Conservation (phyloP, 2,113 vertebrate species). For the Coptodon rendalli region DNA sequence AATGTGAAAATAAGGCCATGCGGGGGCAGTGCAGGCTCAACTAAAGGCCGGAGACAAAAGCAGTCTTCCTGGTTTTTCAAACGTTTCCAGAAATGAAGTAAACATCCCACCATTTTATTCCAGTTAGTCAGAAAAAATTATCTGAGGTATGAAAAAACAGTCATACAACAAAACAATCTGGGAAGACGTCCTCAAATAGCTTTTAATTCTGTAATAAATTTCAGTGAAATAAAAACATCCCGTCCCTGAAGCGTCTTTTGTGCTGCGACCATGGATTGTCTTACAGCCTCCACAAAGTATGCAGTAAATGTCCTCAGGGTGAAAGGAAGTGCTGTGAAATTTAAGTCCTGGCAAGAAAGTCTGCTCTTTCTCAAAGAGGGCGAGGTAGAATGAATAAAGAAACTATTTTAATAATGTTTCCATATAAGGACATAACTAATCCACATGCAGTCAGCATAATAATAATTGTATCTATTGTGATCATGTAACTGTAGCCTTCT, state of each 20-base stretch:
- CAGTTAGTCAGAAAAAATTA: not conserved
- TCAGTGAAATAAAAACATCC: not conserved
- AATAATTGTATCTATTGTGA: not conserved
- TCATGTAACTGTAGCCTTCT: not conserved
- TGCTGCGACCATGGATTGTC: not conserved
- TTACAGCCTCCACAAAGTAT: not conserved
- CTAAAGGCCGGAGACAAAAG: not conserved
- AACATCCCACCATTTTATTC: not conserved
- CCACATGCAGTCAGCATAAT: not conserved
- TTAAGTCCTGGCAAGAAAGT: not conserved
- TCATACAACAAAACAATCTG: not conserved
- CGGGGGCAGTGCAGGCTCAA: not conserved
- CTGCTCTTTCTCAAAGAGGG: not conserved
- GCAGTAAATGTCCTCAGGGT: not conserved
- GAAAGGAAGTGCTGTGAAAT: not conserved
- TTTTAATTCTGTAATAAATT: not conserved
- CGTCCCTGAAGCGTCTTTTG: not conserved
- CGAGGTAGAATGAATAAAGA: not conserved
- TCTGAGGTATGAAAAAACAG: not conserved
- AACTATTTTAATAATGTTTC: not conserved
- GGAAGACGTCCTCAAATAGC: not conserved
- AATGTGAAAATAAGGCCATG: not conserved
- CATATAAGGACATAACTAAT: not conserved
- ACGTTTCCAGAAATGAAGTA: not conserved
- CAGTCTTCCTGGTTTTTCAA: not conserved